Conservation (phyloP, 1,140 invertebrate genomes). For the Neomicropteryx cornuta region DNA sequence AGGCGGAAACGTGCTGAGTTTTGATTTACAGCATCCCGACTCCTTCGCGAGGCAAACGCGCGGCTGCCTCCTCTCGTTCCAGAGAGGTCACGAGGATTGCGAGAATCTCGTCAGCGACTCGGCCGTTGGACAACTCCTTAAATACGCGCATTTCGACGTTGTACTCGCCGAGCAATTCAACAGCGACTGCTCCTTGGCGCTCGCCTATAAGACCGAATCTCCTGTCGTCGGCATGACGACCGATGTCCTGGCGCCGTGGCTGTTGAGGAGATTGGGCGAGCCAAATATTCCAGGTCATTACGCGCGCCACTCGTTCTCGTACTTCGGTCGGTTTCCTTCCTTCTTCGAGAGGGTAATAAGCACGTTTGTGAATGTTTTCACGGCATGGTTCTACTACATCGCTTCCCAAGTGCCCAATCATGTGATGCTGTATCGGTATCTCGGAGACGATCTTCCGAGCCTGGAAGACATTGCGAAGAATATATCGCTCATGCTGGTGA, state of each 20-base stretch:
- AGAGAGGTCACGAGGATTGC: slow-evolving; percentile 39
- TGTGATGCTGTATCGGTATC: slow-evolving; percentile 40
- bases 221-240: slow-evolving; percentile 46
- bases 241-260: slow-evolving; percentile 49
- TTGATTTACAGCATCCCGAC: slow-evolving; percentile 30
- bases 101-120: slow-evolving; percentile 36
- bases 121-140: slow-evolving; percentile 37
- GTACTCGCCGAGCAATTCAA: slow-evolving; percentile 50
- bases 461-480: slow-evolving; percentile 43
- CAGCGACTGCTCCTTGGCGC: slow-evolving; percentile 46
- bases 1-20: slow-evolving; percentile 29
- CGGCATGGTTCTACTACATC: slow-evolving; percentile 36
- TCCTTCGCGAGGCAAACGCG: slow-evolving; percentile 32
- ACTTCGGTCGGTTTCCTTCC: slow-evolving; percentile 39
- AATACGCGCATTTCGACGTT: slow-evolving; percentile 42
- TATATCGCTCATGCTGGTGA: slow-evolving; percentile 44
- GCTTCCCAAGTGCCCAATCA: slow-evolving; percentile 40
- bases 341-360: slow-evolving; percentile 45
- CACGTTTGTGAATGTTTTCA: slow-evolving; percentile 31
- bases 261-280: slow-evolving; percentile 39
- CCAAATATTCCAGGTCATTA: slow-evolving; percentile 44
- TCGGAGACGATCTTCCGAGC: slow-evolving; percentile 39
- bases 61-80: slow-evolving; percentile 31
- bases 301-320: slow-evolving; percentile 32
- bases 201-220: slow-evolving; percentile 42